These are phyloP conservation scores for Boulengeromyrus knoepffleri DNA, from an alignment of 2,113 vertebrate species.

Conservation along the genomic window DNA sequence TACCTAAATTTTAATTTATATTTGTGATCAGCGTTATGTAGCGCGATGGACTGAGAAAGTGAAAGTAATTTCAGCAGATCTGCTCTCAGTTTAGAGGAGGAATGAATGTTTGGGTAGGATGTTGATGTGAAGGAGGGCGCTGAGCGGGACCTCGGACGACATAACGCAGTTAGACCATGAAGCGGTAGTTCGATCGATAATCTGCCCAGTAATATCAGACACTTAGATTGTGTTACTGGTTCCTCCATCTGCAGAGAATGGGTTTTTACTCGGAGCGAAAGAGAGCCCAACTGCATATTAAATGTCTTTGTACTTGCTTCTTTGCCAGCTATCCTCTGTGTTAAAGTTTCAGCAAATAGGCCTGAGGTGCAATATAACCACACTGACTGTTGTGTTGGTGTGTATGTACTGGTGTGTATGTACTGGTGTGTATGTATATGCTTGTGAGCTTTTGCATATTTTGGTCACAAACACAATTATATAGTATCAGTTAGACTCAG, in stretches of 20 bases:
- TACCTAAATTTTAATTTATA: neutral
- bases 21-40: neutral
- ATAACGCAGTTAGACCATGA: neutral
- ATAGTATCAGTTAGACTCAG: neutral
- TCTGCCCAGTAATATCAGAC: constrained; percentile 1
- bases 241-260: neutral
- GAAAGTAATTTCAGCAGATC: neutral
- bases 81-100: neutral
- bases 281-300: neutral
- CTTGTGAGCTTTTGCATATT: neutral
- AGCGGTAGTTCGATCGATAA: neutral
- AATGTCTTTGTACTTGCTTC: neutral
- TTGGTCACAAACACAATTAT: neutral
- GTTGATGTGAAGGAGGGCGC: neutral
- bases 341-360: neutral
- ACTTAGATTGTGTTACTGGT: neutral
- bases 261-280: neutral
- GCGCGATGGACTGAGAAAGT: neutral
- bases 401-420: neutral
- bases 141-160: neutral
- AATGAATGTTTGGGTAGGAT: neutral
- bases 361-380: neutral
- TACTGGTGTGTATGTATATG: neutral
- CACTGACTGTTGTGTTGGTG: neutral
- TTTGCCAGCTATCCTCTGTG: neutral